These are phyloP conservation scores for Etheostoma nigrum DNA, from an alignment of 2,797 vertebrate species.

Conservation along the genomic window DNA sequence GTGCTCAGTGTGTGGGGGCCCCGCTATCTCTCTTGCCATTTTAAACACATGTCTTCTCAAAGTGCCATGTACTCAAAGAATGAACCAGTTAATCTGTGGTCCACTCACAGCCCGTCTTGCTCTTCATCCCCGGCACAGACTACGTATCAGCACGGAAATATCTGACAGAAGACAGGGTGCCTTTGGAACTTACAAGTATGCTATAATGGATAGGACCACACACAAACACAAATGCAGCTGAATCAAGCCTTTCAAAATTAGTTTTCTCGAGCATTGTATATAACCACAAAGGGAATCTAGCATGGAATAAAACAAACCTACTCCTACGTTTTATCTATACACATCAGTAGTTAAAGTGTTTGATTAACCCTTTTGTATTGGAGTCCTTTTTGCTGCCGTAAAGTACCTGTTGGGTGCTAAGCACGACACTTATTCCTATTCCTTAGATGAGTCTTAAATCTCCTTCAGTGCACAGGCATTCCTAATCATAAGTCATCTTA, in stretches of 20 bases:
- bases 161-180: constrained; percentile 22
- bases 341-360: constrained; percentile 15
- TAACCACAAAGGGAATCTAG: background rate
- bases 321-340: background rate
- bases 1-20: constrained; percentile 71
- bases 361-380: constrained; percentile 16
- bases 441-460: constrained; percentile 77
- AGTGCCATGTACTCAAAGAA: constrained; percentile 74
- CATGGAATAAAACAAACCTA: constrained; percentile 22
- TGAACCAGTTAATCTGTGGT: constrained; percentile 76
- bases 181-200: constrained; percentile 21
- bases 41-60: constrained; percentile 79
- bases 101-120: constrained; percentile 61
- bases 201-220: background rate
- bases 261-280: constrained; percentile 6
- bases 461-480: constrained; percentile 69
- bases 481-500: constrained; percentile 79
- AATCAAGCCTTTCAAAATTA: background rate
- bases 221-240: background rate
- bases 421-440: constrained; percentile 63
- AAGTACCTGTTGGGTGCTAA: constrained; percentile 65
- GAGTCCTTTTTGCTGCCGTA: constrained; percentile 36
- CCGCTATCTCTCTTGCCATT: constrained; percentile 76
- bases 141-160: constrained; percentile 44
- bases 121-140: constrained; percentile 50